phyloP scores from a whole-genome alignment of 1,140 invertebrate species.

The Chelonus insularis region DNA sequence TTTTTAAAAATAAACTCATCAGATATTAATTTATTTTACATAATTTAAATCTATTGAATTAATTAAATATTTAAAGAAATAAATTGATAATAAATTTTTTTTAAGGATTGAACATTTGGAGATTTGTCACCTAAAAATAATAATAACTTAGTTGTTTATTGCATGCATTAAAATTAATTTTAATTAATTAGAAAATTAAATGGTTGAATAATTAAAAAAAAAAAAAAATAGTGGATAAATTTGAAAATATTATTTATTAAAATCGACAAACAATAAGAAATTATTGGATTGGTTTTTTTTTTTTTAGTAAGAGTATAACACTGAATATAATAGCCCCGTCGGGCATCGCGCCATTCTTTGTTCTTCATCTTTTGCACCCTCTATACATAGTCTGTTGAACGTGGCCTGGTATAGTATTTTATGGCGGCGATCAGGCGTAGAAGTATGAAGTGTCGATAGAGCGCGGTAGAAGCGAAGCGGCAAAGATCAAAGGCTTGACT shows the following conservation, averaged over 20 bases:
- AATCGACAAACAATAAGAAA: neutral
- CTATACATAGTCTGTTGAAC: conserved; percentile 23
- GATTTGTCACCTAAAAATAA: no score
- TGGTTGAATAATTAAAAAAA: no score
- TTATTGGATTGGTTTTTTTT: neutral
- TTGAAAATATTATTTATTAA: neutral
- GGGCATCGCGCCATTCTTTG: neutral
- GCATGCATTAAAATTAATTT: no score
- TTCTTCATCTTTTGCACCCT: conserved; percentile 22
- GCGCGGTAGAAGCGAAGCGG: conserved; percentile 59
- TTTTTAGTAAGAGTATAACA: neutral
- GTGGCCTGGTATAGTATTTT: conserved; percentile 55
- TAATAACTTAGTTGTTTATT: no score
- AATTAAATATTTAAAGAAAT: no score
- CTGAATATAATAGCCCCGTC: conserved; percentile 39
- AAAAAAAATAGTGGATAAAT: no score
- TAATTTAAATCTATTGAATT: no score
- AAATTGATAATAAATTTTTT: no score
- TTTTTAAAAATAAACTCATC: no score
- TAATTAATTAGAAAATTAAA: no score
- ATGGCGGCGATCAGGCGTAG: conserved; percentile 58
- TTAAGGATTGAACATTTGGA: no score
- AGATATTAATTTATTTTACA: no score
- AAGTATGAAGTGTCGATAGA: conserved; percentile 63
- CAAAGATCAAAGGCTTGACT: conserved; percentile 55